A percentile compares a stretch with the other conserved stretches of the same genome.
These are phyloP conservation scores for Pygoscelis adeliae DNA, from an alignment of 2,113 vertebrate genomes.

Conservation along the genomic window DNA sequence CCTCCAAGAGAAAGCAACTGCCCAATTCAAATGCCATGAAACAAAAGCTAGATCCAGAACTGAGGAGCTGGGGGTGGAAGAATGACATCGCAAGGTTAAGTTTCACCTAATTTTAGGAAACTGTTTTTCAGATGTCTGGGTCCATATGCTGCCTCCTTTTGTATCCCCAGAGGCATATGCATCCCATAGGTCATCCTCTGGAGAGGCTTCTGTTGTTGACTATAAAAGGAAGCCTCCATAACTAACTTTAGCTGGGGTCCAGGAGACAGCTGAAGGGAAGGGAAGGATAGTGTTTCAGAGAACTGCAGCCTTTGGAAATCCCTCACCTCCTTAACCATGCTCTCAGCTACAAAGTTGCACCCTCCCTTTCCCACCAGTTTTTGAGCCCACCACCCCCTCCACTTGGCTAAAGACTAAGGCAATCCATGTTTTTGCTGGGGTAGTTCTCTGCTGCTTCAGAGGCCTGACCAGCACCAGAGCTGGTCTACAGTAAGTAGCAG, in stretches of 20 bases:
- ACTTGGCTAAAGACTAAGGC: not conserved
- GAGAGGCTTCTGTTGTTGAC: not conserved
- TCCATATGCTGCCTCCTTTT: not conserved
- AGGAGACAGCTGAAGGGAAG: not conserved
- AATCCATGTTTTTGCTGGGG: not conserved
- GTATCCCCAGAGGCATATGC: not conserved
- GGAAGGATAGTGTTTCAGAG: rapidly evolving
- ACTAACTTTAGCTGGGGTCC: not conserved
- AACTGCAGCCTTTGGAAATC: not conserved
- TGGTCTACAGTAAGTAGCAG: not conserved
- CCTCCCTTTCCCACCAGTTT: not conserved
- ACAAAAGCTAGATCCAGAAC: not conserved
- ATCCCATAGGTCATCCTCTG: not conserved
- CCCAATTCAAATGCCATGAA: rapidly evolving
- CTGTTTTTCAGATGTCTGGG: not conserved
- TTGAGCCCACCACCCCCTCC: not conserved
- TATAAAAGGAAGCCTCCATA: not conserved
- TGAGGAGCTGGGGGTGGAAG: not conserved
- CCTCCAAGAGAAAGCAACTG: not conserved
- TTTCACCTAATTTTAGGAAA: not conserved
- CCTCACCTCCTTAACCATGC: not conserved
- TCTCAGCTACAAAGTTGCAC: not conserved
- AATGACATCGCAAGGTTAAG: not conserved
- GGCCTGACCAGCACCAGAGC: not conserved
- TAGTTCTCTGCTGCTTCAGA: not conserved